A percentile compares a stretch with the other conserved stretches of the same genome.
Conservation (phyloP, 2,797 vertebrate genomes). For the Gobionotothen gibberifrons region DNA sequence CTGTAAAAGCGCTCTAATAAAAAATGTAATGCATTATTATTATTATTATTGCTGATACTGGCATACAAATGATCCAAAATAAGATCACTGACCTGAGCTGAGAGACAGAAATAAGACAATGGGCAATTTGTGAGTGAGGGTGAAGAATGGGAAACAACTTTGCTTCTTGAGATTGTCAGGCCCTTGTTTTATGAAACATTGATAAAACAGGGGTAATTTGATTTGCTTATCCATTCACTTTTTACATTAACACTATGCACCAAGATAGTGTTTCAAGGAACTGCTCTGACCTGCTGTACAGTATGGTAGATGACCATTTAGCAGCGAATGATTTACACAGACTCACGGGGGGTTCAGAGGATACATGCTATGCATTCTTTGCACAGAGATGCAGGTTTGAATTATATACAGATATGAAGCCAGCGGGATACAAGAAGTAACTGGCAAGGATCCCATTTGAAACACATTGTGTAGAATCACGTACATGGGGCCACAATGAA, state of each 20-base stretch:
- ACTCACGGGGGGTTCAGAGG: slow-evolving; percentile 43
- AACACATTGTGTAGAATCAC: slow-evolving; percentile 37
- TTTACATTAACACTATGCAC: slow-evolving; percentile 9
- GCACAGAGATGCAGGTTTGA: slow-evolving; percentile 49
- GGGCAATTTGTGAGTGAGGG: not conserved
- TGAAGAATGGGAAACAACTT: not conserved
- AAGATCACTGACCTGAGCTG: not conserved
- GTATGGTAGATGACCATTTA: slow-evolving; percentile 41
- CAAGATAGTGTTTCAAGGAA: not conserved
- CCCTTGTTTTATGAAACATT: slow-evolving; percentile 4
- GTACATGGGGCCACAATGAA: slow-evolving; percentile 6
- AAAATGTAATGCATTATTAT: too few species aligned
- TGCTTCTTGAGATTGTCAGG: not conserved
- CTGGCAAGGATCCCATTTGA: slow-evolving; percentile 46
- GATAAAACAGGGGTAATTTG: not conserved
- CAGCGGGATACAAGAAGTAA: slow-evolving; percentile 60
- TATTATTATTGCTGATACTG: too few species aligned
- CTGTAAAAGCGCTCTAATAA: too few species aligned
- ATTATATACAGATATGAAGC: slow-evolving; percentile 67
- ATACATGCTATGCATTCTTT: slow-evolving; percentile 61
- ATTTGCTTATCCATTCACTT: not conserved
- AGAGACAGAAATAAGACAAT: not conserved
- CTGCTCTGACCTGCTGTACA: slow-evolving; percentile 14
- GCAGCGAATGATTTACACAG: slow-evolving; percentile 64
- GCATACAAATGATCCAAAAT: not conserved